These are phyloP conservation scores for Gasterosteus aculeatus DNA, from an alignment of 2,113 vertebrate genomes.

Conservation along the genomic window DNA sequence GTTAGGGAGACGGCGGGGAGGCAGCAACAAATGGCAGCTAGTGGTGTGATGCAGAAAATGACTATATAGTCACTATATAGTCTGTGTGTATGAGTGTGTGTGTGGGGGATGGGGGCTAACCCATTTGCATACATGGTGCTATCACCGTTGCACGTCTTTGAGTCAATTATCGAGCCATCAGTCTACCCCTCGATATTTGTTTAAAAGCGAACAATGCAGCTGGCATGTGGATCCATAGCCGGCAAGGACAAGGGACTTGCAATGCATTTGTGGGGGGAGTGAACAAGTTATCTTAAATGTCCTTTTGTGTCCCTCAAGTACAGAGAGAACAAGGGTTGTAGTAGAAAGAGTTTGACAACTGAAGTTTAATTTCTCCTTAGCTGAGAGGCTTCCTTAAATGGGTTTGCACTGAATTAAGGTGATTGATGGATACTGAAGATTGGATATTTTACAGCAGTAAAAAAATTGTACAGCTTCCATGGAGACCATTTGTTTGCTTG, in stretches of 20 bases:
- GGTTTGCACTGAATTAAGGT: not conserved
- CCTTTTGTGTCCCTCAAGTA: not conserved
- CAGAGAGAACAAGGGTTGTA: not conserved
- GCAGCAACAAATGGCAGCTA: constrained; percentile 33
- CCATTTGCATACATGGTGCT: constrained; percentile 19
- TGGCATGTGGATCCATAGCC: constrained; percentile 25
- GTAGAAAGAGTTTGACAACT: not conserved
- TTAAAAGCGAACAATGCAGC: not conserved
- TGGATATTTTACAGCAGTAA: too few species aligned
- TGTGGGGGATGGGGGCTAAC: not conserved
- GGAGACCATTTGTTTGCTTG: not conserved
- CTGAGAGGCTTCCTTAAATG: too few species aligned
- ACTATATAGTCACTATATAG: constrained; percentile 5
- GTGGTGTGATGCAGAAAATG: not conserved
- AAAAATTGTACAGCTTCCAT: not conserved
- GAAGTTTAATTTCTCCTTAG: too few species aligned
- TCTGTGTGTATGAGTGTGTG: not conserved
- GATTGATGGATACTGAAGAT: too few species aligned
- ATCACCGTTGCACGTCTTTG: constrained; percentile 37
- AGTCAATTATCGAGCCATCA: constrained; percentile 49
- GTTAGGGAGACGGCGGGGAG: constrained; percentile 4
- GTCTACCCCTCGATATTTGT: constrained; percentile 1
- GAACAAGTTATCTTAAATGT: not conserved
- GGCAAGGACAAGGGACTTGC: constrained; percentile 29
- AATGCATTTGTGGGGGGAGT: constrained; percentile 3